Conservation (phyloP, 2,113 vertebrate species). For the Maccullochella peelii region DNA sequence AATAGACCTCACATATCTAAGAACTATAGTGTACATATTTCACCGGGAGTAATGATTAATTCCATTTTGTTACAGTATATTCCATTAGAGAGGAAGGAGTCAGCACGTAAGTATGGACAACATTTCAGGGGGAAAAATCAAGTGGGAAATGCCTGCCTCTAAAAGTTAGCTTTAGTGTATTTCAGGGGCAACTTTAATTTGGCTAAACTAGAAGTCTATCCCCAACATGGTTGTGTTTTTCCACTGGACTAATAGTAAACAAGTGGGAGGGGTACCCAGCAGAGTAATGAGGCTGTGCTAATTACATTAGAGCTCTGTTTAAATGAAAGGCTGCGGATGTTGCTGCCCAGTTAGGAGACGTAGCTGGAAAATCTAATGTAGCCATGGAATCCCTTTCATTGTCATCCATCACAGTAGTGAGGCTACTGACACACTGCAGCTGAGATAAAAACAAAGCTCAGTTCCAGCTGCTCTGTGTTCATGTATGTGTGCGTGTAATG, state of each 20-base stretch:
- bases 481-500: slow-evolving; percentile 5
- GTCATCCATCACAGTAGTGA: slow-evolving; percentile 67
- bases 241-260: slow-evolving; percentile 53
- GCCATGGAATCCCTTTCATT: slow-evolving; percentile 64
- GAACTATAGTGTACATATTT: not conserved
- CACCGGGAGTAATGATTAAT: not conserved
- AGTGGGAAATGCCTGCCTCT: not conserved
- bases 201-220: slow-evolving; percentile 8
- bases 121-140: not conserved
- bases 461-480: slow-evolving; percentile 17
- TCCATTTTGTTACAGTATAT: slow-evolving; percentile 4
- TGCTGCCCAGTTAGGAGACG: slow-evolving; percentile 40
- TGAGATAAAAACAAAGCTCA: not conserved
- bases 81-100: slow-evolving; percentile 3
- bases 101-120: slow-evolving; percentile 21
- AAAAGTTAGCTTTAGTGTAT: slow-evolving; percentile 16
- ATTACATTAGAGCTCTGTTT: slow-evolving; percentile 68
- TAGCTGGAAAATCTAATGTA: slow-evolving; percentile 75
- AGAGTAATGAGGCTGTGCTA: slow-evolving; percentile 63
- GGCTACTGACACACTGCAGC: slow-evolving; percentile 35
- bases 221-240: slow-evolving; percentile 22
- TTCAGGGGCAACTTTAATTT: slow-evolving; percentile 6
- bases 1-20: not conserved
- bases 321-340: slow-evolving; percentile 60
- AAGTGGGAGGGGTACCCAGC: slow-evolving; percentile 53